Evolutionary conservation across 2,113 vertebrate species (phyloP), one percentile per base, ranked within the genome.

Genomic region (Phalacrocorax pelagicus): DNA sequence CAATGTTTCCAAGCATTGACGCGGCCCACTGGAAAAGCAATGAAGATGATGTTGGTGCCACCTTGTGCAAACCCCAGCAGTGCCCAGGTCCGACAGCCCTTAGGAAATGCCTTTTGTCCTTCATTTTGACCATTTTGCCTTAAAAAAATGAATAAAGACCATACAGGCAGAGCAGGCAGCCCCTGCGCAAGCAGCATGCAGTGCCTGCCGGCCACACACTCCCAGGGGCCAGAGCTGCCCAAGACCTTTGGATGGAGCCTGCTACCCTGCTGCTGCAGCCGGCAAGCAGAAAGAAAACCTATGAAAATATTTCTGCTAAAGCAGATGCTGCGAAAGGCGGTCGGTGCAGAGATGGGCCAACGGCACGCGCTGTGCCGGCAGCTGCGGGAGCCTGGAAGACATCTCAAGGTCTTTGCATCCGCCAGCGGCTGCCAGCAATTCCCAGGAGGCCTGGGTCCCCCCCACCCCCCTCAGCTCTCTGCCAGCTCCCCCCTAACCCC

Each of bases 361-460:
- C 3, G 22, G 72, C 91, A 59, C n/a, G 1, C 4, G 3, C 55
- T 16, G 36, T 4, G 46, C 55, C 24, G 52, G 87, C 85, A 86
- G 81, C 94, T 23, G 66, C 19, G 4, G 79, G 87, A 82, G 26
- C 72, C 79, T 83, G 65, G 85, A 88, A 95, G 93, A 66, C 96
- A 88, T 90, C 88, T 95, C 93, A 96, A 96, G 93, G 96, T 95
- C 96, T 93, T 88, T 36, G 24, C 83, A 65, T 81, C 52, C 36
- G 22, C 75, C 75, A 55, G 52, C 21, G 3, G 46, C 90, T 89
- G 93, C 63, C 86, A 90, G 54, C 5, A 14, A 80, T 49, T 91
- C 95, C 91, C 91, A 9, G 59, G 92, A 86, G 89, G 7, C 8
- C 63, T 8, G 36, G 44, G 66, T 32, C 21, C 22, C 42, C 29